A percentile compares a stretch with the other conserved stretches of the same genome.
Conservation (phyloP, 2,888 invertebrate genomes). For the Erebia aethiops region DNA sequence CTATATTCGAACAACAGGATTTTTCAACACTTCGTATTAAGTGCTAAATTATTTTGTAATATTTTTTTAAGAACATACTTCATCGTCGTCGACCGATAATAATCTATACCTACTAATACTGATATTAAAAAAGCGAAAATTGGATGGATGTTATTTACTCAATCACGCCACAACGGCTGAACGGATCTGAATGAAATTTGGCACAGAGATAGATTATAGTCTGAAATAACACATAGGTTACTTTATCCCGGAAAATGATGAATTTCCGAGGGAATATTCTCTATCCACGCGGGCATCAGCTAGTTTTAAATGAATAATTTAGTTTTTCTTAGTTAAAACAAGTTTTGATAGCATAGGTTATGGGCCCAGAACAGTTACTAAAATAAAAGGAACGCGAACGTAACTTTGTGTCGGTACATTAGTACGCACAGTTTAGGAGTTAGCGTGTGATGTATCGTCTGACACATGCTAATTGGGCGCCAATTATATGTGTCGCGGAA, state of each 20-base stretch:
- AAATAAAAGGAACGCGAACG: background rate
- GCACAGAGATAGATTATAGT: no score
- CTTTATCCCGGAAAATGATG: no score
- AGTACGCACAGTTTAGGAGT: background rate
- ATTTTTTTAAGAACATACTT: background rate
- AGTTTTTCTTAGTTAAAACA: background rate
- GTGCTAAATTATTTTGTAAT: background rate
- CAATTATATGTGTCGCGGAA: conserved; percentile 15
- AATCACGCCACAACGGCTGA: no score
- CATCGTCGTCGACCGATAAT: background rate
- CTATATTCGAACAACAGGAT: background rate
- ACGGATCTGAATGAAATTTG: no score
- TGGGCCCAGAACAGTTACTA: no score
- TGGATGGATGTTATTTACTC: background rate
- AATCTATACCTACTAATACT: no score
- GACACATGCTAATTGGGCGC: conserved; percentile 1
- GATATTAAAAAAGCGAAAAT: background rate
- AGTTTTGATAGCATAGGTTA: background rate
- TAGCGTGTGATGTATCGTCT: conserved; percentile 3
- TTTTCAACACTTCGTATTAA: background rate
- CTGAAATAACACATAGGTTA: no score
- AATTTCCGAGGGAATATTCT: no score
- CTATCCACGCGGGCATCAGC: no score
- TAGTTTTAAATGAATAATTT: no score
- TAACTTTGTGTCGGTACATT: conserved; percentile 7